These are phyloP conservation scores for Andrena flavipes DNA, from an alignment of 2,888 invertebrate species.

Conservation along the genomic window DNA sequence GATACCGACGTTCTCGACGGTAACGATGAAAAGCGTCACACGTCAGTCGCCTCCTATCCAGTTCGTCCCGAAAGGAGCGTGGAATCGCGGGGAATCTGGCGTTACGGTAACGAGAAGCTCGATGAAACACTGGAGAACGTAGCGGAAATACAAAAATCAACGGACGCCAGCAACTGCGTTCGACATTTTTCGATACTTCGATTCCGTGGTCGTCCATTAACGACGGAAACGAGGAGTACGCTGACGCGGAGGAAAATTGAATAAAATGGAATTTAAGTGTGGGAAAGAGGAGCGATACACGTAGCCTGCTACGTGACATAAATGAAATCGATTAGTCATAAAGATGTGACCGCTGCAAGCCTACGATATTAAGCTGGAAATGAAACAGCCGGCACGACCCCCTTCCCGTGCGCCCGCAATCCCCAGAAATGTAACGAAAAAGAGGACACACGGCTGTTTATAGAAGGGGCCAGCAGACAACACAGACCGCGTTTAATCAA, in stretches of 20 bases:
- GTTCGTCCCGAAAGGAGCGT: background rate
- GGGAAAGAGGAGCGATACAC: conserved; percentile 1
- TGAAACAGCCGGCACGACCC: background rate
- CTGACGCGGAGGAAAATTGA: background rate
- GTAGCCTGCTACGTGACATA: conserved; percentile 4
- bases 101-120: background rate
- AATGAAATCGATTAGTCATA: conserved; percentile 22
- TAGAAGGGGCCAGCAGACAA: background rate
- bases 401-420: background rate
- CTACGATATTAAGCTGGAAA: conserved; percentile 48
- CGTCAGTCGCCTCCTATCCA: conserved; percentile 16
- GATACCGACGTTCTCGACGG: conserved; percentile 32
- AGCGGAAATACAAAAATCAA: background rate
- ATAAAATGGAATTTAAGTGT: background rate
- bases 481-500: conserved; percentile 49
- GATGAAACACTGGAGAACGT: background rate
- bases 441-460: conserved; percentile 21
- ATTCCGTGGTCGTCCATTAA: background rate
- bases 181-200: background rate
- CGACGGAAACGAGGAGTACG: background rate
- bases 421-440: background rate
- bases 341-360: conserved; percentile 3
- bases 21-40: conserved; percentile 38
- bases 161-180: background rate
- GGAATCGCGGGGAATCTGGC: background rate